Conservation (phyloP, 2,888 invertebrate species). For the Octodonta nipae region DNA sequence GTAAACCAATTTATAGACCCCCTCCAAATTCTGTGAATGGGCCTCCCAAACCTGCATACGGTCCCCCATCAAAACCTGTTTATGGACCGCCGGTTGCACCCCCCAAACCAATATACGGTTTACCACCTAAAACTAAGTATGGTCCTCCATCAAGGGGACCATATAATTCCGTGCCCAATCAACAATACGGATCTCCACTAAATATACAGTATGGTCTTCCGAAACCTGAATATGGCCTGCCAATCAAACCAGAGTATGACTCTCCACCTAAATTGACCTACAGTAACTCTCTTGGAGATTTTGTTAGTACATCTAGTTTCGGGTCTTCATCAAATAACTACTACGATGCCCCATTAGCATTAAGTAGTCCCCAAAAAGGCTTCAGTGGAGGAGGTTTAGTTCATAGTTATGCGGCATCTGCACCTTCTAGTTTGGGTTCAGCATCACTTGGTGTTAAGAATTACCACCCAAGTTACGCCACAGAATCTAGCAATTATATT, state of each 20-base stretch:
- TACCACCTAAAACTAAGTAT: conserved; percentile 9
- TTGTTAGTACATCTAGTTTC: no score
- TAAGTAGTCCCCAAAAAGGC: no score
- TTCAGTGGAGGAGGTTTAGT: no score
- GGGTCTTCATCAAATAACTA: no score
- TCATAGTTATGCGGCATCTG: conserved; percentile 9
- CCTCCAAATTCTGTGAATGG: conserved; percentile 2
- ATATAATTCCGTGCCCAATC: conserved; percentile 9
- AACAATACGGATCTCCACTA: conserved; percentile 15
- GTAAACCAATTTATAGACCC: conserved; percentile 15
- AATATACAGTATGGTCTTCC: conserved; percentile 18
- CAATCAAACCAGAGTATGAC: conserved; percentile 9
- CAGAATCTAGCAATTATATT: conserved; percentile 9
- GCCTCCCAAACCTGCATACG: conserved; percentile 9
- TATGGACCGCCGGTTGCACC: conserved; percentile 7
- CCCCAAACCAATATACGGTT: conserved; percentile 12
- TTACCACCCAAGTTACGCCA: conserved; percentile 3
- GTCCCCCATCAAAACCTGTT: conserved; percentile 11
- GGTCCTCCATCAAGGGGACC: conserved; percentile 11
- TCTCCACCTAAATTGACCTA: conserved; percentile 12
- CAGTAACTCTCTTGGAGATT: no score
- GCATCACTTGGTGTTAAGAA: not conserved
- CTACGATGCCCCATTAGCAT: no score
- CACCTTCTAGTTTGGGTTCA: conserved; percentile 3
- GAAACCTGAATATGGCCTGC: conserved; percentile 18